Base-by-base conservation (phyloP, 2,888 invertebrate species). In the Nemapogon koenigi region DNA sequence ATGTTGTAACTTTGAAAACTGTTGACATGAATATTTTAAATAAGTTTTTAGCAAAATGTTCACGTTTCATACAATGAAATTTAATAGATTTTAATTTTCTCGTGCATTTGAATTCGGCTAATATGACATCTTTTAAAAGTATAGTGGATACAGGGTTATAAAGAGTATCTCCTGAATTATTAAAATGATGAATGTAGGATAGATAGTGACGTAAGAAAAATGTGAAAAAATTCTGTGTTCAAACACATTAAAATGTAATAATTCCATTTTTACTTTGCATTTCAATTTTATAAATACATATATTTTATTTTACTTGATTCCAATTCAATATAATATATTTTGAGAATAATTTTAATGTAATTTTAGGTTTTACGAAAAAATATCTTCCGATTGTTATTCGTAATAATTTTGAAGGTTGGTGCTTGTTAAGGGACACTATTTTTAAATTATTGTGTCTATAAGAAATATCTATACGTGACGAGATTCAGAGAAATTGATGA, bases 111-210 rank as follows among this genome's bases (percentile, higher is more conserved):
- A 27, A 27, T 22, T 13, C 28, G n/a, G 28, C 14, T 27, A 27
- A 27, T n/a, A 27, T 27, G 14, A 11, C n/a, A n/a, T 4, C 4
- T 13, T 4, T 69, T 62, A 62, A 62, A 72, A 63, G 62, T 70
- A 71, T 76, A 75, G 76, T 75, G 78, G 71, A 71, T 68, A 78
- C 78, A 78, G 78, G 78, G 78, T 78, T 78, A 76, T 75, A 72
- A 70, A 33, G 63, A 73, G 75, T 78, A 76, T 78, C 70, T 76
- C 67, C 67, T 70, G 69, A 75, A 64, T 52, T 71, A 65, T 73
- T 68, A 67, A 62, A 62, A 63, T 59, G 61, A 59, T 11, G 13
- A 19, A 14, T 35, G 31, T 31, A 31, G 31, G 4, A 31, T 35
- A 35, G 3, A 28, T 31, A 31, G 31, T 16, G 2, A 63, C 50